A percentile compares a stretch with the other conserved stretches of the same genome.
Conservation (phyloP, 2,113 vertebrate genomes). For the Stictonetta naevosa region DNA sequence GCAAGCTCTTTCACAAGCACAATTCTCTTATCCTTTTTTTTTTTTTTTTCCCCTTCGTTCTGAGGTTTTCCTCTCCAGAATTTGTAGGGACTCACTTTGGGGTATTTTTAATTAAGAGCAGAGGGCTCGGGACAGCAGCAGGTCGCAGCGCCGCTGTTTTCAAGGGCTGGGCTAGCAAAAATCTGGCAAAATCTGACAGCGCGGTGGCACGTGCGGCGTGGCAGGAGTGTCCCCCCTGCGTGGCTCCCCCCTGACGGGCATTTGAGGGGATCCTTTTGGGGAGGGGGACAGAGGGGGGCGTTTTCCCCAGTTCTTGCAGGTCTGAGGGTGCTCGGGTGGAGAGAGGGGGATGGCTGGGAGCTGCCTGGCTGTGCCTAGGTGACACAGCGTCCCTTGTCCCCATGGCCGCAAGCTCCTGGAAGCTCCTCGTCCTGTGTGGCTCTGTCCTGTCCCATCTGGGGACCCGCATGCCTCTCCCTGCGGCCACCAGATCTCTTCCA, state of each 20-base stretch:
- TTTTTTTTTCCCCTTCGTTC: too few species aligned
- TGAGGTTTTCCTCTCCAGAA: too few species aligned
- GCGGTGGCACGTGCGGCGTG: fast-evolving
- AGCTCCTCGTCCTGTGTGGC: not conserved
- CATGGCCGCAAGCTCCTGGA: not conserved
- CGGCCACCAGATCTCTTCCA: not conserved
- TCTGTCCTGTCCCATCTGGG: not conserved
- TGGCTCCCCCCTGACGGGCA: fast-evolving
- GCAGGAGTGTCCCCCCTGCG: not conserved
- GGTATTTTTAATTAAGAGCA: not conserved
- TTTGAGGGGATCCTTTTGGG: not conserved
- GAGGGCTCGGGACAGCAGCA: not conserved
- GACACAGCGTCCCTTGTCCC: not conserved
- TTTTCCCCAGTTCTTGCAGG: not conserved
- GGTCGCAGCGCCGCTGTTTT: not conserved
- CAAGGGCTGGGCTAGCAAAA: fast-evolving
- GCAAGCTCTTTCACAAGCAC: not conserved
- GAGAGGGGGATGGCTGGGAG: not conserved
- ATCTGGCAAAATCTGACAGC: fast-evolving
- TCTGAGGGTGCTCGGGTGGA: not conserved
- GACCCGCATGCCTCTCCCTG: not conserved
- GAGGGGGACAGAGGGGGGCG: not conserved
- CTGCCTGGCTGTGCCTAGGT: not conserved
- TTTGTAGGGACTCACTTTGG: not conserved
- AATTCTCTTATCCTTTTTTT: not conserved